A percentile compares a stretch with the other conserved stretches of the same genome.
These are phyloP conservation scores for Coreius guichenoti DNA, from an alignment of 2,797 vertebrate species.

Conservation along the genomic window DNA sequence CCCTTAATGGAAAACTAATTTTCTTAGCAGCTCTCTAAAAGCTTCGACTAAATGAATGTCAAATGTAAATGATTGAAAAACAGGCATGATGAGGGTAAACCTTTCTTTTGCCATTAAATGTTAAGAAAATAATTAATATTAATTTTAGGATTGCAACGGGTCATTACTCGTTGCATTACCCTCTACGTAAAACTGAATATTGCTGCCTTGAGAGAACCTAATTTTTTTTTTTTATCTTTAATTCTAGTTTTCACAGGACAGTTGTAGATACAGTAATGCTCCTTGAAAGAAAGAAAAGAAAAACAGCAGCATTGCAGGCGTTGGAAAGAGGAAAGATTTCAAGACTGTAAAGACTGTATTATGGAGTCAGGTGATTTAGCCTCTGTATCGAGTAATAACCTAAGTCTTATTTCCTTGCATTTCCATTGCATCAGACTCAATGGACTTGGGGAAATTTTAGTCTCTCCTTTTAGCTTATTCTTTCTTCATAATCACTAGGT, in stretches of 20 bases:
- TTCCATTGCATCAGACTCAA: constrained; percentile 15
- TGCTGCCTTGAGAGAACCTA: neutral
- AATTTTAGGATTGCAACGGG: neutral
- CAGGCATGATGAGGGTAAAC: neutral
- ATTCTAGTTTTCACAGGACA: neutral
- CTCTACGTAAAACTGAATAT: neutral
- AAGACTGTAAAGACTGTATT: neutral
- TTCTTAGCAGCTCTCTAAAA: constrained; percentile 16
- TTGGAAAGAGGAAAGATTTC: no score
- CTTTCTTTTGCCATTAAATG: constrained; percentile 24
- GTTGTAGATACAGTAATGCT: neutral
- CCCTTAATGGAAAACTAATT: constrained; percentile 26
- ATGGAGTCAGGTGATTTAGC: neutral
- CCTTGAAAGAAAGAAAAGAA: neutral
- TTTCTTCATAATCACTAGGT: neutral
- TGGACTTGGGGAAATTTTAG: neutral
- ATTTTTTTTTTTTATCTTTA: no score
- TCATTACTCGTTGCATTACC: no score
- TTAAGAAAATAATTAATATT: constrained; percentile 7
- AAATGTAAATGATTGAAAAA: constrained; percentile 13
- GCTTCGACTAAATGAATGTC: constrained; percentile 2
- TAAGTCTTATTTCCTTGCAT: constrained; percentile 10
- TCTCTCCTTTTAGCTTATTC: neutral
- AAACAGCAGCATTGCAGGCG: neutral
- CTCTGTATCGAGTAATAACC: neutral